Conservation (phyloP, 2,797 vertebrate species). For the Falco concolor region DNA sequence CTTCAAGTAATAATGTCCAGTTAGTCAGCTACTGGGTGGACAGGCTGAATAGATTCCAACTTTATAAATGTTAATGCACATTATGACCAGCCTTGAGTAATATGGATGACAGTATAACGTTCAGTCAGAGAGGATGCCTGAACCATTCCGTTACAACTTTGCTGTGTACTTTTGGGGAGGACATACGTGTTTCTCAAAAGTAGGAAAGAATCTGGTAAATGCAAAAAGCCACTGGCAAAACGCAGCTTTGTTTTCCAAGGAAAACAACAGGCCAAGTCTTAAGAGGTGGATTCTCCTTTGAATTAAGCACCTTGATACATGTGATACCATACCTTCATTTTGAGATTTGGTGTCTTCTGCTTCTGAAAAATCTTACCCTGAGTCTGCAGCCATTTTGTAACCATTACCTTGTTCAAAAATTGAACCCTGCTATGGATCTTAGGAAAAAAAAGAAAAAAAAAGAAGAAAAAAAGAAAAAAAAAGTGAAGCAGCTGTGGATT, state of each 20-base stretch:
- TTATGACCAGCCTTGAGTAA: conserved; percentile 13
- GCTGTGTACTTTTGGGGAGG: background rate
- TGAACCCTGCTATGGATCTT: background rate
- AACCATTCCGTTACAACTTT: background rate
- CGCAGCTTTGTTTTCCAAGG: background rate
- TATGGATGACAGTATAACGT: background rate
- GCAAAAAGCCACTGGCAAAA: background rate
- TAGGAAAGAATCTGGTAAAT: background rate
- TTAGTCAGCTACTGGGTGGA: conserved; percentile 35
- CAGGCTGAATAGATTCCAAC: background rate
- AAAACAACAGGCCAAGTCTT: background rate
- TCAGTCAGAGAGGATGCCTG: background rate
- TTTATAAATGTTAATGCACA: conserved; percentile 19
- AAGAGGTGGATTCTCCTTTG: background rate
- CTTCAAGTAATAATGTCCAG: background rate
- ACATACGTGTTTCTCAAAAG: background rate
- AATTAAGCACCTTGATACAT: background rate
- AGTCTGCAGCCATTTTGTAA: background rate
- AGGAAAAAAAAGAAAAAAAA: background rate
- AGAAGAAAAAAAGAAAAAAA: background rate
- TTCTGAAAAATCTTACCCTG: background rate
- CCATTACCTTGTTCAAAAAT: background rate
- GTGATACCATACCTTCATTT: background rate
- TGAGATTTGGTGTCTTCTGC: background rate
- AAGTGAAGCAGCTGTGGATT: background rate